Evolutionary conservation across 2,113 vertebrate genomes (phyloP).

Genomic region (Sebastes schlegelii): DNA sequence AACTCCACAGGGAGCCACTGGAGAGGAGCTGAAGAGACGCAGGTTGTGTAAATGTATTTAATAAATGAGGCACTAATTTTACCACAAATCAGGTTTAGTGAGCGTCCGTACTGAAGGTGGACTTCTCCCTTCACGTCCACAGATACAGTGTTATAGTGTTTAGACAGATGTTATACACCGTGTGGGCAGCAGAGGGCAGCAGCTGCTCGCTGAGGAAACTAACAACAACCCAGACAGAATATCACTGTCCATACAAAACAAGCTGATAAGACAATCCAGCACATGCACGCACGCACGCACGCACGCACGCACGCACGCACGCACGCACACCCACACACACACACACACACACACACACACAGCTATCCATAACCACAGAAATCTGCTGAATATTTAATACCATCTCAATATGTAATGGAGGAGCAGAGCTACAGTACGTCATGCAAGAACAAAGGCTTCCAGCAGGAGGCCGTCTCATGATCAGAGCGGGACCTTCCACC

Average conservation of each 20-base stretch:
- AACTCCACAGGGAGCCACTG: too few species aligned
- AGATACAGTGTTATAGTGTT: neutral
- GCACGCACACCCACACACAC: slow-evolving; percentile 10
- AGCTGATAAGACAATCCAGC: slow-evolving; percentile 1
- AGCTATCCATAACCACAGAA: too few species aligned
- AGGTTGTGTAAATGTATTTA: too few species aligned
- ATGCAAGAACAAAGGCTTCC: slow-evolving; percentile 51
- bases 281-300: slow-evolving; percentile 9
- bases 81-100: neutral
- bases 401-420: slow-evolving; percentile 66
- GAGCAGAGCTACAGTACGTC: slow-evolving; percentile 31
- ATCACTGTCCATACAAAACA: slow-evolving; percentile 11
- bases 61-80: too few species aligned
- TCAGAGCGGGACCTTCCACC: slow-evolving; percentile 1
- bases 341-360: slow-evolving; percentile 19
- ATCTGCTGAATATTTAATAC: slow-evolving; percentile 59
- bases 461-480: slow-evolving; percentile 28
- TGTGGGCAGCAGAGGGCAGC: slow-evolving; percentile 62
- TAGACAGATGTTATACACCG: neutral
- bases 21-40: too few species aligned
- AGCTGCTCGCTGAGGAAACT: slow-evolving; percentile 2
- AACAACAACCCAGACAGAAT: slow-evolving; percentile 10
- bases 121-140: too few species aligned
- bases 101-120: neutral
- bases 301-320: slow-evolving; percentile 9